These are phyloP conservation scores for Onychomys torridus DNA, from an alignment of 2,797 vertebrate species.

Conservation along the genomic window DNA sequence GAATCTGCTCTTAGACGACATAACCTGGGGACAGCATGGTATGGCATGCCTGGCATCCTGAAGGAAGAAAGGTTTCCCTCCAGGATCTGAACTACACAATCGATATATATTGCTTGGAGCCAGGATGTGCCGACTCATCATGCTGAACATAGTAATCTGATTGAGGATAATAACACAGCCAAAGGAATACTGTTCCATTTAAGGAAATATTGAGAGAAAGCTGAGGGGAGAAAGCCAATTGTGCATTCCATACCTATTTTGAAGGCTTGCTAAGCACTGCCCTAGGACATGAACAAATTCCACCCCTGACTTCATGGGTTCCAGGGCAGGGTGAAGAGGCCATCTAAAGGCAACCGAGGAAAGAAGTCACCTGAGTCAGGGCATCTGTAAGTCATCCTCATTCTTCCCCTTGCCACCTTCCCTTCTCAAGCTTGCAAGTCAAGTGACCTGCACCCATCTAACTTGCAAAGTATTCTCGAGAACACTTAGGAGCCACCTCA, in stretches of 20 bases:
- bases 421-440: background rate
- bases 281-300: background rate
- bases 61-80: slow-evolving; percentile 48
- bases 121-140: background rate
- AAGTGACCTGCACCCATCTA: background rate
- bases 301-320: background rate
- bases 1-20: background rate
- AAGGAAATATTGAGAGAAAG: background rate
- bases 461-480: background rate
- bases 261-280: background rate
- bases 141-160: background rate
- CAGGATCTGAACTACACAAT: slow-evolving; percentile 5
- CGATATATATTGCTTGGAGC: background rate
- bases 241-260: background rate
- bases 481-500: background rate
- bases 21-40: background rate
- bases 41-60: background rate
- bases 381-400: background rate
- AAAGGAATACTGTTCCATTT: background rate
- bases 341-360: background rate
- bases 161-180: background rate
- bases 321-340: background rate
- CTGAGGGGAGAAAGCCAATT: background rate
- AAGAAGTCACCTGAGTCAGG: background rate
- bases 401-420: background rate